A percentile compares a stretch with the other conserved stretches of the same genome.
Conservation (phyloP, 1,140 invertebrate species). For the Homarus americanus region DNA sequence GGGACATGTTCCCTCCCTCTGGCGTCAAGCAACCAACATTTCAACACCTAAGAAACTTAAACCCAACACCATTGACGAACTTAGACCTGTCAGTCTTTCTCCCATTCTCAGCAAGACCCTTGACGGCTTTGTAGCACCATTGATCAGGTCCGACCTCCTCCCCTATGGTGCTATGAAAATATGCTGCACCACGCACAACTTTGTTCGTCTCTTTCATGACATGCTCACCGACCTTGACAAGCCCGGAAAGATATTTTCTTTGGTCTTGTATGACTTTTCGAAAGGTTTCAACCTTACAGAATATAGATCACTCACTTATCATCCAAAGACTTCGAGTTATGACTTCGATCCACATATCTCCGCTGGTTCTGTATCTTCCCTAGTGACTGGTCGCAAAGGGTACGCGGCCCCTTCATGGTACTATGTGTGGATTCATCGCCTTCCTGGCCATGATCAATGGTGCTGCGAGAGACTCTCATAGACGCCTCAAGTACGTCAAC, state of each 20-base stretch:
- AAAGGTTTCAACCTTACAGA: neutral
- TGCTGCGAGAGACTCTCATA: neutral
- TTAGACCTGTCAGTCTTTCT: neutral
- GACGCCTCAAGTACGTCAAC: neutral
- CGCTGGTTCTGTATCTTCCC: neutral
- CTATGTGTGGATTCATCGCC: neutral
- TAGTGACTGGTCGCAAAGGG: neutral
- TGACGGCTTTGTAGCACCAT: too few species aligned
- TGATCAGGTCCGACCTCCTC: too few species aligned
- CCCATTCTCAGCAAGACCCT: neutral
- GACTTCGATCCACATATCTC: neutral
- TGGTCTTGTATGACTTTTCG: neutral
- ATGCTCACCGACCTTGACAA: neutral
- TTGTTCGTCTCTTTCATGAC: neutral
- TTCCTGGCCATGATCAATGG: slow-evolving; percentile 16
- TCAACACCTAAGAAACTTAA: slow-evolving; percentile 4
- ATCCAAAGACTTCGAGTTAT: neutral
- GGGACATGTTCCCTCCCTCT: neutral
- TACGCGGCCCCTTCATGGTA: neutral
- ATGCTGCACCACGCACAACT: neutral
- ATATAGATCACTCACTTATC: neutral
- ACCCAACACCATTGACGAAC: neutral
- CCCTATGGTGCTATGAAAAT: neutral
- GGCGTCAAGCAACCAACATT: neutral
- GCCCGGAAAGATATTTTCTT: neutral